A percentile compares a stretch with the other conserved stretches of the same genome.
Conservation (phyloP, 2,113 vertebrate species). For the Salminus brasiliensis region DNA sequence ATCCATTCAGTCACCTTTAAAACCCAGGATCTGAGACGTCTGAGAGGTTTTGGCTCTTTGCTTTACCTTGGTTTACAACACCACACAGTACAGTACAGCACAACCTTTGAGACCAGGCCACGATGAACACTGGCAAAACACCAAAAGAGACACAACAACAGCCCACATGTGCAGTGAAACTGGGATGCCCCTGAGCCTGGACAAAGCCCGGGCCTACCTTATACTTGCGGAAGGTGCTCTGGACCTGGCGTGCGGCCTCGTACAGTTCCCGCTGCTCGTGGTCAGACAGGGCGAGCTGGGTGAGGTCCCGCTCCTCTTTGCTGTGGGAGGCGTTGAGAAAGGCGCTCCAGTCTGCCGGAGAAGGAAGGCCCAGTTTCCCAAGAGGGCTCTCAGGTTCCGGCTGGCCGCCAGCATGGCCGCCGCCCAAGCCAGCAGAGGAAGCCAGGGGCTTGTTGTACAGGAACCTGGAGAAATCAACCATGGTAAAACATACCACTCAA, state of each 20-base stretch:
- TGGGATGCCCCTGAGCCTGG: conserved; percentile 22
- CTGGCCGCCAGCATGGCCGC: conserved; percentile 65
- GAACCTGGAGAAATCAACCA: conserved; percentile 75
- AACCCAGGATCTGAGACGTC: conserved; percentile 4
- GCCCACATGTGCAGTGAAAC: conserved; percentile 43
- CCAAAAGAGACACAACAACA: conserved; percentile 37
- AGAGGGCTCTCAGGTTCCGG: conserved; percentile 82
- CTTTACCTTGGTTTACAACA: conserved; percentile 26
- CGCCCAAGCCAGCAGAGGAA: conserved; percentile 64
- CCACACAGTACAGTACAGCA: conserved; percentile 36
- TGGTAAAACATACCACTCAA: not conserved
- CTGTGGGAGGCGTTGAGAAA: conserved; percentile 92
- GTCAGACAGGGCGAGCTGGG: conserved; percentile 92
- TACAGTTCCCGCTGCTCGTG: conserved; percentile 93
- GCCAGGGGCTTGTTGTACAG: conserved; percentile 82
- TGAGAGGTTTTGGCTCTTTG: too few relatives aligned
- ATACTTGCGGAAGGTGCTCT: conserved; percentile 94
- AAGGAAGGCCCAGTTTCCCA: conserved; percentile 85
- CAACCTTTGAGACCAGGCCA: conserved; percentile 43
- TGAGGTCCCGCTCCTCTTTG: conserved; percentile 89
- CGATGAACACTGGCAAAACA: conserved; percentile 46
- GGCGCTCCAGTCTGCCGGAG: conserved; percentile 88
- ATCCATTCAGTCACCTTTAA: conserved; percentile 30
- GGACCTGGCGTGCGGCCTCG: conserved; percentile 91
- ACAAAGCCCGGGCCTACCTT: conserved; percentile 76